These are phyloP conservation scores for Cottoperca gobio DNA, from an alignment of 2,797 vertebrate genomes.

Conservation along the genomic window DNA sequence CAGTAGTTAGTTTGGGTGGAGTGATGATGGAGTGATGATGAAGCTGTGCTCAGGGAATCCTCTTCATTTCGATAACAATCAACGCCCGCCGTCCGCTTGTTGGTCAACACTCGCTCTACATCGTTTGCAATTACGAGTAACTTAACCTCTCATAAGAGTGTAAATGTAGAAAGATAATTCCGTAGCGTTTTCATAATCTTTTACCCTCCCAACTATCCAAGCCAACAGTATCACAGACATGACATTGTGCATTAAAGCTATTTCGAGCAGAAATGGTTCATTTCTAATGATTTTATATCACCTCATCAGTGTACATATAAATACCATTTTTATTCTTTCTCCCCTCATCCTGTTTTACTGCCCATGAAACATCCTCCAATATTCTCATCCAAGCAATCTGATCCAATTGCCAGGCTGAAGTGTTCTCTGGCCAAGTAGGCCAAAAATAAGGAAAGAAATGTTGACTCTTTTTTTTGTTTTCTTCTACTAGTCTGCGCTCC, in stretches of 20 bases:
- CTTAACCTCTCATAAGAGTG: not conserved
- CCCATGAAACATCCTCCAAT: constrained; percentile 2
- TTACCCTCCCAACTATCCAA: not conserved
- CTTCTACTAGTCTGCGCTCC: constrained; percentile 86
- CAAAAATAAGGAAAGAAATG: constrained; percentile 1
- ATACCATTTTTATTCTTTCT: not conserved
- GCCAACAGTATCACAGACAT: not conserved
- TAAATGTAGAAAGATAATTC: not conserved
- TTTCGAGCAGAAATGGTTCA: not conserved
- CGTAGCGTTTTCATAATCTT: not conserved
- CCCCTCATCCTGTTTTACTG: not conserved
- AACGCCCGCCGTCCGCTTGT: constrained; percentile 8
- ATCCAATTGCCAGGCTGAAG: constrained; percentile 16
- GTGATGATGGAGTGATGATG: constrained; percentile 61
- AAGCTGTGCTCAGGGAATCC: constrained; percentile 41
- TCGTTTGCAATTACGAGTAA: constrained; percentile 15
- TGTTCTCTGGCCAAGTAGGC: constrained; percentile 20
- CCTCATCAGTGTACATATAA: not conserved
- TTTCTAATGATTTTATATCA: not conserved
- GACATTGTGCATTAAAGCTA: not conserved
- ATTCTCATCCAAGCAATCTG: constrained; percentile 27
- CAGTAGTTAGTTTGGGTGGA: constrained; percentile 56
- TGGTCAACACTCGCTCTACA: not conserved
- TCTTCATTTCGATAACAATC: constrained; percentile 30
- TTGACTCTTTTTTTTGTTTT: constrained; percentile 3